Base-by-base conservation (phyloP, 1,140 invertebrate genomes). In the Danaus melanippus region DNA sequence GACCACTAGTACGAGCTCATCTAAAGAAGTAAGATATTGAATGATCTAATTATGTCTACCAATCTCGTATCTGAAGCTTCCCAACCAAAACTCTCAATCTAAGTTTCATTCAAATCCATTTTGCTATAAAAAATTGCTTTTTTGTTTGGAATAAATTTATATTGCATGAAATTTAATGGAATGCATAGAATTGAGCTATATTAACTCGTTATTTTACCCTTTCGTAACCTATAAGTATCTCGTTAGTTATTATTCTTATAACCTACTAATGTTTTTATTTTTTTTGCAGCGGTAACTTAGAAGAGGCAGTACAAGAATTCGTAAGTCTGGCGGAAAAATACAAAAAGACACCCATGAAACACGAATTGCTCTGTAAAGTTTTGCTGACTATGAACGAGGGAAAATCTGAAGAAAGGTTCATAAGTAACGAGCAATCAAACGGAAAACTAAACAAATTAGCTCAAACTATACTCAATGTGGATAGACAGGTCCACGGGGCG, bases 281-380 rank as follows among this genome's bases (percentile, higher is more conserved):
- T 40, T 60, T 60, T 73, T 66, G 57, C 61, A 88, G 84, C 41
- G 71, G 82, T 15, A 74, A 90, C 50, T 52, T 89, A 8, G 53
- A 76, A 62, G 73, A 71, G 44, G 87, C 89, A 7, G 82, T 90
- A 1, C 54, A 87, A 15, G 76, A 77, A 45, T 90, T 89, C 58
- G 60, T 63, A 12, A 40, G 67, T 17, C 66, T 86, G 43, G 71
- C 75, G 0, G 57, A 74, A 5, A 75, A 86, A 44, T 88, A 90
- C 60, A 85, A 83, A 41, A 86, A 81, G 41, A 87, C 86, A 1
- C 90, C 90, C 0, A 63, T 90, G 9, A 88, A 88, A 64, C 83
- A 90, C 53, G 89, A 90, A 71, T 39, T 91, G 0, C 55, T 91
- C 1, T 77, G 68, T 49, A 65, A 60, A 54, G 71, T 90, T 42